phyloP scores from a whole-genome alignment of 1,140 invertebrate species.

The Fopius arisanus region DNA sequence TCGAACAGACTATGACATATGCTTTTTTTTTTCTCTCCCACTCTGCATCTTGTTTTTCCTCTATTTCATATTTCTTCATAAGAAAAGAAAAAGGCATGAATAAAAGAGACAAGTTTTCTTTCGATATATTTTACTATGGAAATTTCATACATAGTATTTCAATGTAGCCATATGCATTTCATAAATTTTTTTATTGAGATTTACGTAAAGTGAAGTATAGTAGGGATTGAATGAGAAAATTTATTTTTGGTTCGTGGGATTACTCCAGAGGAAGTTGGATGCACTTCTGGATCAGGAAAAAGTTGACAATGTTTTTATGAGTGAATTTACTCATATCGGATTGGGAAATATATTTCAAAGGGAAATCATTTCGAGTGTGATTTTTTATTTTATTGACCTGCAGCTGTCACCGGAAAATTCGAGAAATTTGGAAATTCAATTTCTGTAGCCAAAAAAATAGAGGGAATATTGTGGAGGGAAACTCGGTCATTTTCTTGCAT shows the following conservation, averaged over 20 bases:
- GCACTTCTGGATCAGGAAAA: too few species aligned
- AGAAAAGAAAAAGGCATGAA: constrained; percentile 5
- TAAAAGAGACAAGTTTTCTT: background rate
- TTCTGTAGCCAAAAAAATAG: too few species aligned
- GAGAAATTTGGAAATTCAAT: too few species aligned
- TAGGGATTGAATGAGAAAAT: background rate
- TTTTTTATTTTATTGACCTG: too few species aligned
- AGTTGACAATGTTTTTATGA: too few species aligned
- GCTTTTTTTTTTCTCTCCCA: background rate
- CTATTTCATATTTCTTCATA: constrained; percentile 11
- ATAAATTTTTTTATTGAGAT: constrained; percentile 14
- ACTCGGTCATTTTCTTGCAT: too few species aligned
- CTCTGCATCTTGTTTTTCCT: background rate
- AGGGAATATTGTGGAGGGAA: too few species aligned
- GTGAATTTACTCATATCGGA: too few species aligned
- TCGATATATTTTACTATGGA: constrained; percentile 9
- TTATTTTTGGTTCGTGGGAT: background rate
- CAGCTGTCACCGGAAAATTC: too few species aligned
- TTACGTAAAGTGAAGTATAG: background rate
- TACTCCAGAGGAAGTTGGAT: too few species aligned
- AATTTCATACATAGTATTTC: constrained; percentile 11
- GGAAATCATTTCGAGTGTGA: too few species aligned
- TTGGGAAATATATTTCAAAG: too few species aligned
- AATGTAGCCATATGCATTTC: constrained; percentile 13
- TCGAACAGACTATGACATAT: constrained; percentile 30